Evolutionary conservation across 2,113 vertebrate genomes (phyloP).

Genomic region (Anas platyrhynchos): DNA sequence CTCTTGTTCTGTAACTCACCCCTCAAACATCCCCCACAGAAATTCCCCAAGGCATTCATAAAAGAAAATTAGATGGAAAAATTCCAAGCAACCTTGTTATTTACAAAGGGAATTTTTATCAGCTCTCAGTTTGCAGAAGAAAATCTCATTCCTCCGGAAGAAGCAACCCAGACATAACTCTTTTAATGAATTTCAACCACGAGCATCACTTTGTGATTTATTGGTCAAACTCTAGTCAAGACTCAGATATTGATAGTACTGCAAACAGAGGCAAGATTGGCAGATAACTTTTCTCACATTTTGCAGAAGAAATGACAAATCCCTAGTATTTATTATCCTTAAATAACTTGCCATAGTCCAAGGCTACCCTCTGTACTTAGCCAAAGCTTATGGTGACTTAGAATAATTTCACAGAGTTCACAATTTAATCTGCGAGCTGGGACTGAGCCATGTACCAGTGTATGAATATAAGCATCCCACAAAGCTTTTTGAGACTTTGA

Average conservation of each 20-base stretch:
- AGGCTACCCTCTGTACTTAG: not conserved
- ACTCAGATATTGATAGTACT: not conserved
- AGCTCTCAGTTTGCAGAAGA: conserved; percentile 18
- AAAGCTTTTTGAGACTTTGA: not conserved
- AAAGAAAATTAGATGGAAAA: conserved; percentile 17
- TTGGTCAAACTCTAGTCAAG: not conserved
- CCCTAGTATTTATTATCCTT: not conserved
- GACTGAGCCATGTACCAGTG: not conserved
- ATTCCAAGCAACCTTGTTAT: not conserved
- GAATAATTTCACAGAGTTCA: not conserved
- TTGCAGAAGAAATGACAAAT: conserved; percentile 6
- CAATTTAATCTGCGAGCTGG: not conserved
- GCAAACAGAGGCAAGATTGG: not conserved
- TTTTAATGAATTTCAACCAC: not conserved
- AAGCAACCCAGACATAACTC: not conserved
- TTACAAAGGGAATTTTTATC: conserved; percentile 49
- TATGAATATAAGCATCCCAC: not conserved
- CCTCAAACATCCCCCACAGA: not conserved
- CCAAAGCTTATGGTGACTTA: not conserved
- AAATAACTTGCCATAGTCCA: not conserved
- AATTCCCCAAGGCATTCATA: not conserved
- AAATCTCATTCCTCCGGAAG: conserved; percentile 27
- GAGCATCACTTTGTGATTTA: conserved; percentile 6
- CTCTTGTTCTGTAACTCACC: not conserved
- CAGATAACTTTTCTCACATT: not conserved